Evolutionary conservation across 2,797 vertebrate genomes (phyloP), one percentile per base, ranked within the genome.

Genomic region (Tiaroga cobitis): DNA sequence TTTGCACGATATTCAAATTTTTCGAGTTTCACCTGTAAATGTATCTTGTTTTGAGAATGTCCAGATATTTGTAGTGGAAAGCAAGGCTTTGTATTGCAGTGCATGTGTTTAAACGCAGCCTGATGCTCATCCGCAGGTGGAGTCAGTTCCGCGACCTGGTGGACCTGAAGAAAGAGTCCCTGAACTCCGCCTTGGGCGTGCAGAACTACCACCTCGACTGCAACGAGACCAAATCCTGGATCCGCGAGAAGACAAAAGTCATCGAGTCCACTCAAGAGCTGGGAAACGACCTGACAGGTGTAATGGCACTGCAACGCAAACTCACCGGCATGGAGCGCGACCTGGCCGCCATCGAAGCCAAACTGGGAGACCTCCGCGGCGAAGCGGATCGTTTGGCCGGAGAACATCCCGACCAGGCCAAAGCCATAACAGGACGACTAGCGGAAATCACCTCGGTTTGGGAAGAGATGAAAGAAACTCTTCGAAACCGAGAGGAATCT

Each of bases 161-260:
- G 75, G 98, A 99, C 87, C 96, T 95, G 93, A 99, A 99, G 94
- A 99, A 99, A 91, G 98, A 99, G 78, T 94, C 95, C 6, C 95
- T 99, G 32, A 95, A 95, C 89, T 99, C 98, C 0, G 98, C 98
- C 43, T 93, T 99, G 88, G 98, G 98, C 43, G 98, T 99, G 86
- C 98, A 99, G 94, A 99, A 99, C 94, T 99, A 99, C 92, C 97
- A 99, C 90, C 96, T 99, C 4, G 98, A 99, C 90, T 98, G 98
- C 87, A 99, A 99, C 3, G 98, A 99, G 94, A 99, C 98, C 91
- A 99, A 99, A 91, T 98, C 98, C 61, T 99, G 98, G 98, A 99
- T 99, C 93, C 97, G 97, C 43, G 98, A 99, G 92, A 99, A 99
- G 94, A 99, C 98, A 92, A 99, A 99, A 95, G 97, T 99, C 67